Conservation (phyloP, 2,888 invertebrate species). For the Argyresthia albistria region DNA sequence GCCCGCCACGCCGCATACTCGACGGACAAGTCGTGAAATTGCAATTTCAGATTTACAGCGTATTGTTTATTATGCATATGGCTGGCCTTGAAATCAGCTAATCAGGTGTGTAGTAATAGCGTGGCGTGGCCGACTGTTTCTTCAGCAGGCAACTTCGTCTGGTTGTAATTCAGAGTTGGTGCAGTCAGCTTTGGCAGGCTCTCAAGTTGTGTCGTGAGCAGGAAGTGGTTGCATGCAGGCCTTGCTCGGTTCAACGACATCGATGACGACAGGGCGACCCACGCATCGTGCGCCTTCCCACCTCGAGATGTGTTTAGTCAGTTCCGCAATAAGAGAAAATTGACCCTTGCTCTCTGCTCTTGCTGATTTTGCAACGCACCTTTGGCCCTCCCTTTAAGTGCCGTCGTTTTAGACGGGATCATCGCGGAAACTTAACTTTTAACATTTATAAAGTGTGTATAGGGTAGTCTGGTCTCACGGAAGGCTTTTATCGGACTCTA, state of each 20-base stretch:
- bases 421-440: no score
- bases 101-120: no score
- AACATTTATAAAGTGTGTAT: no score
- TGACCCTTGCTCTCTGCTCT: conserved; percentile 38
- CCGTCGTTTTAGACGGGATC: no score
- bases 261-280: conserved; percentile 25
- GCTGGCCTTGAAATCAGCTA: no score
- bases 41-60: no score
- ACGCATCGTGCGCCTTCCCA: conserved; percentile 21
- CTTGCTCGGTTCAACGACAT: conserved; percentile 48
- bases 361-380: conserved; percentile 4
- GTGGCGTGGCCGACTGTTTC: not conserved
- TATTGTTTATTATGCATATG: no score
- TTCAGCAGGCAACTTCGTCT: not conserved
- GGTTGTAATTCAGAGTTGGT: conserved; percentile 7
- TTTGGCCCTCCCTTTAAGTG: not conserved
- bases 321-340: conserved; percentile 50
- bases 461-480: no score
- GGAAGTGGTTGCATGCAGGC: conserved; percentile 34
- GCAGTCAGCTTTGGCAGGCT: conserved; percentile 22
- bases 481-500: no score
- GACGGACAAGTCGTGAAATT: no score
- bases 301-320: conserved; percentile 22
- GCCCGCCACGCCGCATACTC: no score
- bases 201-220: conserved; percentile 29